Percentiles rank a stretch among this genome's conserved stretches.
Evolutionary conservation across 2,888 invertebrate species (phyloP).

Genomic region (Meiosimyza decipiens): DNA sequence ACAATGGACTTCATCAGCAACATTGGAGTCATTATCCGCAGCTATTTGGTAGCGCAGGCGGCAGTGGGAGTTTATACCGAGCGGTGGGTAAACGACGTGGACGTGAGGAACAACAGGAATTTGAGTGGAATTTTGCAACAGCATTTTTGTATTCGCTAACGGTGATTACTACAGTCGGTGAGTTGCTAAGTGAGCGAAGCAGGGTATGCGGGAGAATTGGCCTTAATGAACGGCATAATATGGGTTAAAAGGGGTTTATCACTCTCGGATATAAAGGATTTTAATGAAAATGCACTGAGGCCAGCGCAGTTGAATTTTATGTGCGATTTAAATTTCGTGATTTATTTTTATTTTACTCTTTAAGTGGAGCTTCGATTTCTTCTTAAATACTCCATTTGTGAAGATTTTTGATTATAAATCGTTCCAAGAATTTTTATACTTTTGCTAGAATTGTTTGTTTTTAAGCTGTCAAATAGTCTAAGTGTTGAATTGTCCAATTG

Average conservation of each 20-base stretch:
- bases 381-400: too few relatives aligned
- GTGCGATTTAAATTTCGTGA: too few relatives aligned
- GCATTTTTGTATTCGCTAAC: conserved; percentile 93
- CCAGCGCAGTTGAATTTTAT: too few relatives aligned
- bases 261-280: too few relatives aligned
- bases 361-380: too few relatives aligned
- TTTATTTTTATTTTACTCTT: too few relatives aligned
- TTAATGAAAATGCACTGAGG: too few relatives aligned
- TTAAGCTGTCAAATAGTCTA: too few relatives aligned
- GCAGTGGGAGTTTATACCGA: background rate
- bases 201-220: background rate
- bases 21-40: conserved; percentile 27
- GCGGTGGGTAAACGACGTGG: background rate
- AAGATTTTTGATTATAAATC: too few relatives aligned
- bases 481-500: too few relatives aligned
- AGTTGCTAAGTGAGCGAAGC: conserved; percentile 60
- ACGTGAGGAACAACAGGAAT: conserved; percentile 30
- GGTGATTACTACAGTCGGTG: conserved; percentile 88
- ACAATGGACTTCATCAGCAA: conserved; percentile 67
- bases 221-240: background rate
- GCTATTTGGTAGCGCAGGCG: background rate
- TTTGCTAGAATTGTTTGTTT: too few relatives aligned
- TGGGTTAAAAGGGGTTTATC: background rate
- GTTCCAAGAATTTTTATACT: too few relatives aligned
- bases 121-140: conserved; percentile 84